A percentile compares a stretch with the other conserved stretches of the same genome.
phyloP scores from a whole-genome alignment of 1,140 invertebrate genomes.

The Coptotermes formosanus region DNA sequence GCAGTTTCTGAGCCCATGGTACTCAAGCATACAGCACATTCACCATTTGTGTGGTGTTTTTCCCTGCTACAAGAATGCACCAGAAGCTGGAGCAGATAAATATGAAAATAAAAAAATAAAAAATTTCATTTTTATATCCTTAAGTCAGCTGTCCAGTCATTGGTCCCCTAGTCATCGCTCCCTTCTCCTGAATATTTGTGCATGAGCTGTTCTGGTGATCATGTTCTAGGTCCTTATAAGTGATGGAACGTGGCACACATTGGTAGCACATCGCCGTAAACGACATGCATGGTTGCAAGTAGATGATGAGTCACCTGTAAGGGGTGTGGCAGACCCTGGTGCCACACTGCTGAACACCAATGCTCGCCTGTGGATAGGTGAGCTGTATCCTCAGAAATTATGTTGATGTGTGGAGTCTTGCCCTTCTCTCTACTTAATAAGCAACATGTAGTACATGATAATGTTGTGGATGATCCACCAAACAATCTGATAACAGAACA shows the following conservation, averaged over 20 bases:
- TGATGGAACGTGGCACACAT: slow-evolving; percentile 73
- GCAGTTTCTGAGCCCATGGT: too few relatives aligned
- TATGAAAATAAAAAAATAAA: not conserved
- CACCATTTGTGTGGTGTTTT: too few relatives aligned
- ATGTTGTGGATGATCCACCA: too few relatives aligned
- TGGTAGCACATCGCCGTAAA: slow-evolving; percentile 64
- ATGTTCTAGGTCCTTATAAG: slow-evolving; percentile 58
- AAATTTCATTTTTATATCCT: not conserved
- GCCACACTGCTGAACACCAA: slow-evolving; percentile 70
- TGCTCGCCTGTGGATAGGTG: slow-evolving; percentile 75
- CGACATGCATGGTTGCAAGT: slow-evolving; percentile 66
- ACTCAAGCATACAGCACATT: too few relatives aligned
- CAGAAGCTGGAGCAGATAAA: too few relatives aligned
- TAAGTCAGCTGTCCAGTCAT: not conserved
- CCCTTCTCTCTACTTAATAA: too few relatives aligned
- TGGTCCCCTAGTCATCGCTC: not conserved
- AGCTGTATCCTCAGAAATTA: slow-evolving; percentile 21
- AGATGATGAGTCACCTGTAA: slow-evolving; percentile 62
- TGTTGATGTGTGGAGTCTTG: too few relatives aligned
- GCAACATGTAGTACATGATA: too few relatives aligned
- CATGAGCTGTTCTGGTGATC: not conserved
- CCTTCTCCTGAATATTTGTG: slow-evolving; percentile 29
- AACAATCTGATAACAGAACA: too few relatives aligned
- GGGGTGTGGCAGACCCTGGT: slow-evolving; percentile 60
- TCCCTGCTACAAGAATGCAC: too few relatives aligned